Conservation (phyloP, 2,113 vertebrate genomes). For the Phodopus roborovskii region DNA sequence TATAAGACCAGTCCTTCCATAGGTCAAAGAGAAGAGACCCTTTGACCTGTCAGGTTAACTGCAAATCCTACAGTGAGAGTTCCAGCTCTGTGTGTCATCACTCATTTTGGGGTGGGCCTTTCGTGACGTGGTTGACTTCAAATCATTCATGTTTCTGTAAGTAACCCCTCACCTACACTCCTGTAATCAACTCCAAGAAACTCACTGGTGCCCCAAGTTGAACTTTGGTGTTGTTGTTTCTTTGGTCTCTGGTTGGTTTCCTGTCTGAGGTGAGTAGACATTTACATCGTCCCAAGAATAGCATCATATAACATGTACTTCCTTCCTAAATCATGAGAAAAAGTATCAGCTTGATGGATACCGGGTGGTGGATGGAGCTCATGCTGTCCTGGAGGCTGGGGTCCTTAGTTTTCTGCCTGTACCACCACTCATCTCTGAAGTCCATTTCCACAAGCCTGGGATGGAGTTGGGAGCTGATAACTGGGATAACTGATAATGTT, state of each 20-base stretch:
- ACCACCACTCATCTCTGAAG: background rate
- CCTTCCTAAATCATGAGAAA: background rate
- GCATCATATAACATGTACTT: background rate
- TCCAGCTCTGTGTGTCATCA: background rate
- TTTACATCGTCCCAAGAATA: background rate
- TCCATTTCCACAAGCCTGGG: background rate
- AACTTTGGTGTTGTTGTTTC: background rate
- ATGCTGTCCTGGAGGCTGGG: background rate
- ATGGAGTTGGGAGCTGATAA: background rate
- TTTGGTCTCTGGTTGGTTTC: too few species aligned
- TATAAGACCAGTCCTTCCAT: background rate
- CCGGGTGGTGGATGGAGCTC: background rate
- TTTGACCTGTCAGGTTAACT: background rate
- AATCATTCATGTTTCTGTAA: background rate
- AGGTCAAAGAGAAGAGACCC: background rate
- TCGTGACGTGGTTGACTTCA: too few species aligned
- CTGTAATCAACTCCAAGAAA: background rate
- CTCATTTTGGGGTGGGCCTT: background rate
- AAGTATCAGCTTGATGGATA: background rate
- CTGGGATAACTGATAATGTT: background rate
- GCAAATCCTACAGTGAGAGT: background rate
- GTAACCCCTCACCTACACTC: background rate
- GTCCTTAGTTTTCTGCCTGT: background rate
- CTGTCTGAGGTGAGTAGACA: background rate
- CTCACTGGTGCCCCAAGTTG: background rate